phyloP scores from a whole-genome alignment of 1,140 invertebrate genomes.

The Leucophenga varia region DNA sequence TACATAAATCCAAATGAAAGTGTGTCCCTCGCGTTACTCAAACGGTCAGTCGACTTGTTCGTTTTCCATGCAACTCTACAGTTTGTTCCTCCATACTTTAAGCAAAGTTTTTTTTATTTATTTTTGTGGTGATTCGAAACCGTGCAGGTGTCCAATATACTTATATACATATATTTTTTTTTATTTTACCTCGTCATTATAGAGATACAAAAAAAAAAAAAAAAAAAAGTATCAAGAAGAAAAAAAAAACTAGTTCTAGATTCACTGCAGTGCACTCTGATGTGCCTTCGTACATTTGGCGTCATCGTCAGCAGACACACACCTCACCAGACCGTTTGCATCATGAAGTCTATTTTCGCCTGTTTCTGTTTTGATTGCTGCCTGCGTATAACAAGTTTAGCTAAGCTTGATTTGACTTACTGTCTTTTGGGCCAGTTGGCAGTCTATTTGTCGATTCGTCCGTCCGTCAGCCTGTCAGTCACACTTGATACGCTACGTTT shows the following conservation, averaged over 20 bases:
- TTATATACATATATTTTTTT: conserved; percentile 17
- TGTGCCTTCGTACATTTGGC: conserved; percentile 4
- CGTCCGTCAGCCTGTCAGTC: conserved; percentile 43
- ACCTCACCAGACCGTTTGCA: neutral
- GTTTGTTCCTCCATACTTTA: conserved; percentile 33
- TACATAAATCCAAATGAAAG: too few relatives aligned
- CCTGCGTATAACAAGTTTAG: conserved; percentile 53
- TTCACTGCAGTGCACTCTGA: conserved; percentile 43
- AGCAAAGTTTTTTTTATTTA: conserved; percentile 21
- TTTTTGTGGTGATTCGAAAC: conserved; percentile 39
- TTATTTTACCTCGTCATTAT: conserved; percentile 47
- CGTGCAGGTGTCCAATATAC: conserved; percentile 52
- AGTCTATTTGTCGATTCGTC: conserved; percentile 20
- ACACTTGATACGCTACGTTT: conserved; percentile 25
- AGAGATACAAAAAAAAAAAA: conserved; percentile 18
- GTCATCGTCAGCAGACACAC: neutral
- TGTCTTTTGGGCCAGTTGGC: neutral
- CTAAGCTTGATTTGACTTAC: too few relatives aligned
- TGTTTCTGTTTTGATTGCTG: conserved; percentile 50
- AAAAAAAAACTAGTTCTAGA: conserved; percentile 52
- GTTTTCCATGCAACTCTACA: conserved; percentile 38
- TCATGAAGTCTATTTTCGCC: neutral
- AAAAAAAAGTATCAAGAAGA: conserved; percentile 8
- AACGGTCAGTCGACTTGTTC: conserved; percentile 22
- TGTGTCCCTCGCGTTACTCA: too few relatives aligned